These are phyloP conservation scores for Bombus difficillimus DNA, from an alignment of 1,140 invertebrate species.

Conservation along the genomic window DNA sequence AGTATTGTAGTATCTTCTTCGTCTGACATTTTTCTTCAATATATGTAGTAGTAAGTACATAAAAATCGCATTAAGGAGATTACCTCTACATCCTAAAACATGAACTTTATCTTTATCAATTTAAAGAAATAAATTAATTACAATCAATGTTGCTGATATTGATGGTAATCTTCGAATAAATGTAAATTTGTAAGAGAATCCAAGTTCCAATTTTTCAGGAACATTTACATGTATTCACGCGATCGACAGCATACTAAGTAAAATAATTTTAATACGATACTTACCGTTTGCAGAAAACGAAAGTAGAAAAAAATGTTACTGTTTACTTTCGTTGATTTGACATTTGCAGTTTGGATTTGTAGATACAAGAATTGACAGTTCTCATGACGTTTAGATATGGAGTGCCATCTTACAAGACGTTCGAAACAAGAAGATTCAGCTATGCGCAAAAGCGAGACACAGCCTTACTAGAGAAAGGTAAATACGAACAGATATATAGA, in stretches of 20 bases:
- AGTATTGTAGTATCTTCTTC: slow-evolving; percentile 79
- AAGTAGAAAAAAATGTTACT: not conserved
- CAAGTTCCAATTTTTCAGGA: not conserved
- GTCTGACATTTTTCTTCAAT: slow-evolving; percentile 73
- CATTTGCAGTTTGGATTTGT: not conserved
- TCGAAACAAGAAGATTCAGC: not conserved
- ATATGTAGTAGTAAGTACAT: not conserved
- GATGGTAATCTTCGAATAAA: not conserved
- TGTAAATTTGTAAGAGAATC: not conserved
- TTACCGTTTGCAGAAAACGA: not conserved
- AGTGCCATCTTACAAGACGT: slow-evolving; percentile 31
- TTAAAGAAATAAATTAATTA: not conserved
- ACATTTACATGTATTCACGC: not conserved
- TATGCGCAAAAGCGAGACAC: slow-evolving; percentile 18
- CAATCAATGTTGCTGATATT: not conserved
- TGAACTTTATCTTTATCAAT: not conserved
- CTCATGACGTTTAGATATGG: not conserved
- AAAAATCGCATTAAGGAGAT: slow-evolving; percentile 1
- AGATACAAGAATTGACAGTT: slow-evolving; percentile 27
- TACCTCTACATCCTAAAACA: not conserved
- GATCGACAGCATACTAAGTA: not conserved
- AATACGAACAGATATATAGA: not conserved
- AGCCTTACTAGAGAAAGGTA: not conserved
- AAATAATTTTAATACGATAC: not conserved
- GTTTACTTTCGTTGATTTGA: slow-evolving; percentile 36